Evolutionary conservation across 2,888 invertebrate species (phyloP).

Genomic region (Trimorus sp.): DNA sequence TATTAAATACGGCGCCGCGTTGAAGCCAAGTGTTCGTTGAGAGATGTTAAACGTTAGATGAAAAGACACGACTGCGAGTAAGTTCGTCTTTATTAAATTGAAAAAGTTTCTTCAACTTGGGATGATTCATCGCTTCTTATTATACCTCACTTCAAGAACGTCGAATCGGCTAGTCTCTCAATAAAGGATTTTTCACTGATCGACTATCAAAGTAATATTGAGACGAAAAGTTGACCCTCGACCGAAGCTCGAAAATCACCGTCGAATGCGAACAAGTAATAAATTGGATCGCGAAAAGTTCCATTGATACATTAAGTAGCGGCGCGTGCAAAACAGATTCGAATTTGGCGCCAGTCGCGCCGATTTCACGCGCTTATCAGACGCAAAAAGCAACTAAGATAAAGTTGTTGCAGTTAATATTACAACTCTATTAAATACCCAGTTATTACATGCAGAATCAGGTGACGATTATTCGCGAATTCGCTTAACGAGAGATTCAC

Average conservation of each 20-base stretch:
- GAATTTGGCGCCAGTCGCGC: no score
- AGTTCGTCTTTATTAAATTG: constrained; percentile 61
- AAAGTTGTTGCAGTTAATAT: no score
- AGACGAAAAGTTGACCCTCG: constrained; percentile 38
- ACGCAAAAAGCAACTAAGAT: no score
- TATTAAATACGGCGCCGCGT: constrained; percentile 43
- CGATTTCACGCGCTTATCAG: no score
- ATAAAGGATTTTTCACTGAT: constrained; percentile 48
- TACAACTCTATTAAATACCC: no score
- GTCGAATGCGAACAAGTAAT: neutral
- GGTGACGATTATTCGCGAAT: no score
- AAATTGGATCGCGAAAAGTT: constrained; percentile 2
- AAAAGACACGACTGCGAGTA: constrained; percentile 34
- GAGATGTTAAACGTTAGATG: constrained; percentile 44
- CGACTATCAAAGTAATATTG: constrained; percentile 35
- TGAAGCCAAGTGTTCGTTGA: constrained; percentile 17
- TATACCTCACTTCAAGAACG: constrained; percentile 37
- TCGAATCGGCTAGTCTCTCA: constrained; percentile 31
- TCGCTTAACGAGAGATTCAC: no score
- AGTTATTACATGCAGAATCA: no score
- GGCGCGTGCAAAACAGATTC: neutral
- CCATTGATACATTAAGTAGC: neutral
- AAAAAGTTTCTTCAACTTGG: constrained; percentile 54
- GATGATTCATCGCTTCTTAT: constrained; percentile 58
- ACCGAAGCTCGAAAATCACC: constrained; percentile 25